These are phyloP conservation scores for Apodemia duryi DNA, from an alignment of 2,888 invertebrate genomes.

Conservation along the genomic window DNA sequence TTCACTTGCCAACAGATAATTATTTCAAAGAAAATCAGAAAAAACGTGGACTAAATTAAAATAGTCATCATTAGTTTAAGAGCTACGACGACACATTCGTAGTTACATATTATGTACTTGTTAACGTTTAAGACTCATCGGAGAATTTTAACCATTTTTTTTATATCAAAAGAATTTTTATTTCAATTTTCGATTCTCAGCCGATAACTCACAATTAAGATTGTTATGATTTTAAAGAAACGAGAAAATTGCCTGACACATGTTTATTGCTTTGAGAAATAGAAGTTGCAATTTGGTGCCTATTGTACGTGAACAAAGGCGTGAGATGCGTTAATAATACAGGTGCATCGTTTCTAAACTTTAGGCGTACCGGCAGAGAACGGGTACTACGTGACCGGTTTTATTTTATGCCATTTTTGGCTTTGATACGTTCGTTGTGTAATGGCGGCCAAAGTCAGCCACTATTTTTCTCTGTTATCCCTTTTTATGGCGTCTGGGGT, in stretches of 20 bases:
- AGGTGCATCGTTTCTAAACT: slow-evolving; percentile 69
- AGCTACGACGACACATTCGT: too few relatives aligned
- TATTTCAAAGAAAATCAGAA: too few relatives aligned
- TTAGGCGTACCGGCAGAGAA: slow-evolving; percentile 43
- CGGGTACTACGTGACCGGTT: slow-evolving; percentile 64
- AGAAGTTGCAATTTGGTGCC: slow-evolving; percentile 71
- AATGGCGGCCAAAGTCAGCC: slow-evolving; percentile 67
- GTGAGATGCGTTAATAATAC: slow-evolving; percentile 70
- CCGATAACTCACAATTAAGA: too few relatives aligned
- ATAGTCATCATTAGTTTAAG: too few relatives aligned
- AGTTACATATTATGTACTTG: too few relatives aligned
- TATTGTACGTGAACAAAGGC: slow-evolving; percentile 74
- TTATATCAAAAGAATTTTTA: too few relatives aligned
- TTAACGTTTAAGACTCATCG: too few relatives aligned
- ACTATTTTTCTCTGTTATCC: slow-evolving; percentile 63
- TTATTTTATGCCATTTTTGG: slow-evolving; percentile 64
- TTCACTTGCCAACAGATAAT: too few relatives aligned
- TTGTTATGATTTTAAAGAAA: too few relatives aligned
- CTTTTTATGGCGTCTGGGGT: slow-evolving; percentile 52
- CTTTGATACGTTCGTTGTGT: slow-evolving; percentile 65
- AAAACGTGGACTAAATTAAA: too few relatives aligned
- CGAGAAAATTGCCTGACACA: slow-evolving; percentile 18
- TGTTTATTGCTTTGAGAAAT: slow-evolving; percentile 61
- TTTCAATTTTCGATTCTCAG: too few relatives aligned
- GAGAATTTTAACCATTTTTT: too few relatives aligned